These are phyloP conservation scores for Campopleginae sp. DNA, from an alignment of 2,888 invertebrate genomes.

Conservation along the genomic window DNA sequence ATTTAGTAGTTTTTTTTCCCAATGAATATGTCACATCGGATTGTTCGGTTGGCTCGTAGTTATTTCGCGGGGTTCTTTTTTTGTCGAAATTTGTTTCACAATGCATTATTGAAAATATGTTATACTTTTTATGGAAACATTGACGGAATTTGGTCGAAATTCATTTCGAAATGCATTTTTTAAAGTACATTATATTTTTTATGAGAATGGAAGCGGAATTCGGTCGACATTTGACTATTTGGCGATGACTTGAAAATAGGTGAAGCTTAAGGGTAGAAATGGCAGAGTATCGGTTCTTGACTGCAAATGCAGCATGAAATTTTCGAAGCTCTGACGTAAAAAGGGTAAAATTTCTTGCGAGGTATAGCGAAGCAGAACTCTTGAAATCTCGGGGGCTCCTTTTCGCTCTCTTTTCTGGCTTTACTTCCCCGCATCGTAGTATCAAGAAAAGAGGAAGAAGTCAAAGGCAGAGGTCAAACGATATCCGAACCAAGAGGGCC, in stretches of 20 bases:
- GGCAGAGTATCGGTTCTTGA: slow-evolving; percentile 18
- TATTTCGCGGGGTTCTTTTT: background rate
- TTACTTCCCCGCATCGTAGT: background rate
- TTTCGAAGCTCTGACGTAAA: slow-evolving; percentile 24
- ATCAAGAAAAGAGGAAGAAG: slow-evolving; percentile 41
- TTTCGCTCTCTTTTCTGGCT: slow-evolving; percentile 9
- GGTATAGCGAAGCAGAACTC: slow-evolving; percentile 32
- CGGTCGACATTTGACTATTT: background rate
- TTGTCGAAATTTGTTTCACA: background rate
- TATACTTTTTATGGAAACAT: background rate
- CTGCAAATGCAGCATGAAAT: slow-evolving; percentile 24
- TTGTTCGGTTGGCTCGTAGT: too few relatives aligned
- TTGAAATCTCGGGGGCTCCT: background rate
- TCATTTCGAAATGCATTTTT: background rate
- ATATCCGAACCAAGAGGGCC: slow-evolving; percentile 35
- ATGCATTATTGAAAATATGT: background rate
- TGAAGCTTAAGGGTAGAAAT: background rate
- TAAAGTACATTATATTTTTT: background rate
- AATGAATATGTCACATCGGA: background rate
- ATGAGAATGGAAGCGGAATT: background rate
- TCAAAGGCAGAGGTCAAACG: slow-evolving; percentile 47
- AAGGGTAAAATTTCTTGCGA: slow-evolving; percentile 21
- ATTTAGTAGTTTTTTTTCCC: background rate
- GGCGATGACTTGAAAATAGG: background rate
- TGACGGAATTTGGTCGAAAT: background rate